phyloP scores from a whole-genome alignment of 2,797 vertebrate genomes.

The Dryobates pubescens region DNA sequence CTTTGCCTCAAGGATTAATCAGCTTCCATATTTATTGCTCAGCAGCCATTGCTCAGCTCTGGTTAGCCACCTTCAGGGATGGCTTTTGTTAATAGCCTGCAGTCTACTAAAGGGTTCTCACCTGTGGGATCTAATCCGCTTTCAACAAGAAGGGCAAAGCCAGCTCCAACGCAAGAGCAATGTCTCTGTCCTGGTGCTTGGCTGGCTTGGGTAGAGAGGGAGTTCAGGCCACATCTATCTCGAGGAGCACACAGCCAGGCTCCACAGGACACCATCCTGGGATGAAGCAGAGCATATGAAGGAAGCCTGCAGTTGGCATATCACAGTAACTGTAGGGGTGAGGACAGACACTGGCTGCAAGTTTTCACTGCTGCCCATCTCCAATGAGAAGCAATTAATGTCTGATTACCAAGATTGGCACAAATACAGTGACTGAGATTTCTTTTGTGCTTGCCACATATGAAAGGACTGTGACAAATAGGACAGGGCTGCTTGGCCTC shows the following conservation, averaged over 20 bases:
- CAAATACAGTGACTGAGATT: not conserved
- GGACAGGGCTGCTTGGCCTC: not conserved
- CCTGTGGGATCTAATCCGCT: not conserved
- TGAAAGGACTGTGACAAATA: not conserved
- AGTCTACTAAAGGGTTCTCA: not conserved
- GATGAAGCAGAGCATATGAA: not conserved
- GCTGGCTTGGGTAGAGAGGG: not conserved
- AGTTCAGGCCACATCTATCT: not conserved
- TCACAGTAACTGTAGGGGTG: not conserved
- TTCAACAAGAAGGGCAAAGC: not conserved
- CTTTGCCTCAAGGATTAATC: slow-evolving; percentile 3
- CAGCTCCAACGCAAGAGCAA: not conserved
- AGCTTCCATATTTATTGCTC: not conserved
- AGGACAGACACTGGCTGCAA: not conserved
- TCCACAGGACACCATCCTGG: not conserved
- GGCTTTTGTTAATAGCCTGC: not conserved
- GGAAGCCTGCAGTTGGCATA: not conserved
- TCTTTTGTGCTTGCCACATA: not conserved
- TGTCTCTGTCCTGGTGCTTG: not conserved
- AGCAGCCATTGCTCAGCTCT: not conserved
- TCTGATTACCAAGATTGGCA: not conserved
- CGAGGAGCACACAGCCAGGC: not conserved
- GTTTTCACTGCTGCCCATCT: not conserved
- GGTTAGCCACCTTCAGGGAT: not conserved
- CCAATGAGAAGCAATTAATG: not conserved